These are phyloP conservation scores for Clivina fossor DNA, from an alignment of 2,888 invertebrate species.

Conservation along the genomic window DNA sequence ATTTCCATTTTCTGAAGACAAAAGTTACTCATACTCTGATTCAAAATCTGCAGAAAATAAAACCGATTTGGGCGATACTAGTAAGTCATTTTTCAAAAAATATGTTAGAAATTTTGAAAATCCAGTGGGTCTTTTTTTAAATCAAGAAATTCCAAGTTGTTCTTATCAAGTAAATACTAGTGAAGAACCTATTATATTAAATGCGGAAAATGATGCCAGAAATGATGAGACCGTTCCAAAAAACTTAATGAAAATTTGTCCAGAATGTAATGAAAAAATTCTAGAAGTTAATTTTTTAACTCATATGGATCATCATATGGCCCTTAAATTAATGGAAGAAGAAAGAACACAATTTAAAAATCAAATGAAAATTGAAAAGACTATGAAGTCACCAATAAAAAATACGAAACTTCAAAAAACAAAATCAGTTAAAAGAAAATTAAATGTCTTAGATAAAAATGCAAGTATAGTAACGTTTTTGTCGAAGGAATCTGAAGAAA, in stretches of 20 bases:
- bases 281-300: conserved; percentile 60
- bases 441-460: conserved; percentile 39
- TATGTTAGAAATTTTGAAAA: conserved; percentile 47
- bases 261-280: conserved; percentile 66
- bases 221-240: too few relatives aligned
- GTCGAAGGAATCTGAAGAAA: conserved; percentile 47
- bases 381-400: conserved; percentile 45
- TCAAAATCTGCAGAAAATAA: not conserved
- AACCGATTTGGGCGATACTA: conserved; percentile 14
- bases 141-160: conserved; percentile 24
- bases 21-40: not conserved
- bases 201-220: conserved; percentile 7
- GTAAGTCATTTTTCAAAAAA: conserved; percentile 56
- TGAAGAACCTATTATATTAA: not conserved
- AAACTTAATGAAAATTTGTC: conserved; percentile 58
- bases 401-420: conserved; percentile 20
- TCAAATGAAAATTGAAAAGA: conserved; percentile 24
- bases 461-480: conserved; percentile 33
- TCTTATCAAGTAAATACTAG: conserved; percentile 48
- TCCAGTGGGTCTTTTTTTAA: too few relatives aligned
- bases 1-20: conserved; percentile 16
- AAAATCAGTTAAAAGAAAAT: conserved; percentile 30
- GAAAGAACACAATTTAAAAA: conserved; percentile 56
- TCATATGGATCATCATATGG: conserved; percentile 84
- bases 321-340: conserved; percentile 52